phyloP scores from a whole-genome alignment of 2,888 invertebrate species.

The Tupiocoris notatus region DNA sequence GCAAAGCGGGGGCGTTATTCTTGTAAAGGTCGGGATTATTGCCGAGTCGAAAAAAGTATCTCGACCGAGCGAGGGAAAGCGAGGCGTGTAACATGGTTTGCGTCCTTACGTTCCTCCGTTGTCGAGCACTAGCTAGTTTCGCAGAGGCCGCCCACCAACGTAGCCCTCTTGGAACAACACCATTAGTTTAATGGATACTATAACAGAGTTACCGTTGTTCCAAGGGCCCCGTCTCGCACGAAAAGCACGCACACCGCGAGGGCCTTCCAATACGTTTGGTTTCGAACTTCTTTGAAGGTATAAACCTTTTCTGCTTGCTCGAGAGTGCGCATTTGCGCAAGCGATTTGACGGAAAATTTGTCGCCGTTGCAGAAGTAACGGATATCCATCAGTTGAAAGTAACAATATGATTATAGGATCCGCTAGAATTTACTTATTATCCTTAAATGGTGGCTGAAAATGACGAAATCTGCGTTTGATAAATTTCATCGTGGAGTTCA shows the following conservation, averaged over 20 bases:
- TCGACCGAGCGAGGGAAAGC: background rate
- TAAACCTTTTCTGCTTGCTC: background rate
- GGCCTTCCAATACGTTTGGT: background rate
- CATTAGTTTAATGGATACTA: slow-evolving; percentile 39
- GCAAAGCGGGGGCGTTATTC: no score
- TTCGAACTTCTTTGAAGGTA: slow-evolving; percentile 5
- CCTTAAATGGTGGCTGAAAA: no score
- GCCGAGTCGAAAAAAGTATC: background rate
- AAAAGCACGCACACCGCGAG: background rate
- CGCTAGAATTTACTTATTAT: no score
- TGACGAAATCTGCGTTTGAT: no score
- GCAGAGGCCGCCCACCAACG: background rate
- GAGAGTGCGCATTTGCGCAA: background rate
- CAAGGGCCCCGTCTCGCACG: background rate
- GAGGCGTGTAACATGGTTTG: slow-evolving; percentile 22
- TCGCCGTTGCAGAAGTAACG: no score
- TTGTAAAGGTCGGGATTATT: no score
- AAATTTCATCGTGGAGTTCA: no score
- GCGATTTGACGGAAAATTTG: background rate
- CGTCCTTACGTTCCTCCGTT: background rate
- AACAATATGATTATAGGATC: no score
- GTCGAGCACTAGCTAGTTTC: background rate
- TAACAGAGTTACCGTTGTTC: slow-evolving; percentile 28
- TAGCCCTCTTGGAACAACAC: slow-evolving; percentile 20
- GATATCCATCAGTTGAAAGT: no score